Conservation (phyloP, 2,113 vertebrate species). For the Atrichornis clamosus region DNA sequence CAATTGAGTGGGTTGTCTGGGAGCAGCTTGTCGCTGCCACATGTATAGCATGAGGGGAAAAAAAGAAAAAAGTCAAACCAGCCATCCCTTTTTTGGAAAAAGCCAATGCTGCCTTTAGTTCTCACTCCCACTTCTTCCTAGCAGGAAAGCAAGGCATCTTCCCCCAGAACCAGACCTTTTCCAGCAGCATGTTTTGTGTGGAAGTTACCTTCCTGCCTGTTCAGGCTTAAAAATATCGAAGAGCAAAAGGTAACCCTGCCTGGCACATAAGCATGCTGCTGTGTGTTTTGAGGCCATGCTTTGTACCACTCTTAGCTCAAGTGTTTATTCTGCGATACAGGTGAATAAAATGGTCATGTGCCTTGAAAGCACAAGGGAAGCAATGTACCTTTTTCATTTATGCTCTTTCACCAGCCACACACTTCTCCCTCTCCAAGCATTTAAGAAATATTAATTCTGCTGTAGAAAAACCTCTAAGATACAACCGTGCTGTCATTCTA, state of each 20-base stretch:
- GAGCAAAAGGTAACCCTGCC: not conserved
- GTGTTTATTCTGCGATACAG: not conserved
- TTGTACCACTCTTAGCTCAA: not conserved
- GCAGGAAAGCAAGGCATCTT: not conserved
- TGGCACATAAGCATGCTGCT: rapidly evolving
- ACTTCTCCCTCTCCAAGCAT: not conserved
- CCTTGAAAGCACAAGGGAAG: not conserved
- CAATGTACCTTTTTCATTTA: not conserved
- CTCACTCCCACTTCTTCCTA: slow-evolving; percentile 3
- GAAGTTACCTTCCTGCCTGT: not conserved
- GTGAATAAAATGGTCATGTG: not conserved
- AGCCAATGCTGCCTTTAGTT: not conserved
- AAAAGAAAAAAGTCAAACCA: not conserved
- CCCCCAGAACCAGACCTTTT: not conserved
- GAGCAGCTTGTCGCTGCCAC: not conserved
- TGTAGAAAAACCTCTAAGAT: not conserved
- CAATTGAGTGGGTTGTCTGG: not conserved
- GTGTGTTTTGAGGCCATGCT: not conserved
- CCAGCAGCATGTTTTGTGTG: not conserved
- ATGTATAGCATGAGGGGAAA: not conserved
- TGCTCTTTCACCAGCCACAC: not conserved
- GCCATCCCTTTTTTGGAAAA: slow-evolving; percentile 46
- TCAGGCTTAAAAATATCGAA: not conserved
- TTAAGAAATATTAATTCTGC: not conserved
- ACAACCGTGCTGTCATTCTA: not conserved